Evolutionary conservation across 1,140 invertebrate species (phyloP).

Genomic region (Sitobion miscanthi): DNA sequence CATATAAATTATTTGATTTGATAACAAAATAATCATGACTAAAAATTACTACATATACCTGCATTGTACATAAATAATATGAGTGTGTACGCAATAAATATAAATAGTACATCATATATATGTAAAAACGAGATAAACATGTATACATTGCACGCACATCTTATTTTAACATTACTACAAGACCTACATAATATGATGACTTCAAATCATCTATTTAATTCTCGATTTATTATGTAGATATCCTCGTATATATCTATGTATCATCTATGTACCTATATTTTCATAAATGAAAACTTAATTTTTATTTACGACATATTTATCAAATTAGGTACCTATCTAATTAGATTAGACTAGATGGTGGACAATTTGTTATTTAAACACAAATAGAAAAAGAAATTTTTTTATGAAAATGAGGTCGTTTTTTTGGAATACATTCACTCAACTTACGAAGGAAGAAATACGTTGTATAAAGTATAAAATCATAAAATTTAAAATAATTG

Average conservation of each 20-base stretch:
- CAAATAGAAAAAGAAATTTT: background rate
- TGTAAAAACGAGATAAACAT: too few relatives aligned
- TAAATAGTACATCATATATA: too few relatives aligned
- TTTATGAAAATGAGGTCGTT: slow-evolving; percentile 20
- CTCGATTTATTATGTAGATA: too few relatives aligned
- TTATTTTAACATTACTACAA: too few relatives aligned
- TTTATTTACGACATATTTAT: background rate
- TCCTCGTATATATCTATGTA: too few relatives aligned
- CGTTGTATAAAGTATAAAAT: background rate
- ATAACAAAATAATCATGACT: background rate
- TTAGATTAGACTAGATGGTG: background rate
- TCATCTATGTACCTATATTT: background rate
- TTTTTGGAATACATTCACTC: background rate
- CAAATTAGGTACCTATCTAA: background rate
- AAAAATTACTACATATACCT: background rate
- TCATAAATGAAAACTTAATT: background rate
- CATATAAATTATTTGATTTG: background rate
- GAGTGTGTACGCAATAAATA: too few relatives aligned
- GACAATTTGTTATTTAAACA: background rate
- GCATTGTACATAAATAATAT: too few relatives aligned
- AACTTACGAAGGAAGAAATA: background rate
- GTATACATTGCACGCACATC: too few relatives aligned
- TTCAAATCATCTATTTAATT: background rate
- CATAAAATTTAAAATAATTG: background rate
- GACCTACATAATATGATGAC: background rate